Percentiles rank a stretch among this genome's conserved stretches.
Conservation (phyloP, 2,888 invertebrate genomes). For the Ectemnius continuus region DNA sequence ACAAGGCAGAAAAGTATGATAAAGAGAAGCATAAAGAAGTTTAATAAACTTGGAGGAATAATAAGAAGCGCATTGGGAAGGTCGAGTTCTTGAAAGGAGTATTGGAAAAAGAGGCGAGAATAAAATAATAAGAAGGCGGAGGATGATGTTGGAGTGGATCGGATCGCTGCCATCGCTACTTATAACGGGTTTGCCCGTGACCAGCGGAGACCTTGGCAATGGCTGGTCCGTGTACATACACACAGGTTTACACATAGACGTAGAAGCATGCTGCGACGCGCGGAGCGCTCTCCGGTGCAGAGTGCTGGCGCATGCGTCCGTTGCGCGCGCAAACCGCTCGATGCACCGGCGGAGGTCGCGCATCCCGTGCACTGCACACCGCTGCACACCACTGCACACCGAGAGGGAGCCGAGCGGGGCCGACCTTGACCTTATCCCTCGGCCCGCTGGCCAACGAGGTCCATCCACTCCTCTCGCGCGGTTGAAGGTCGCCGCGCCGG, state of each 20-base stretch:
- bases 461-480: slow-evolving; percentile 60
- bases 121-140: no score
- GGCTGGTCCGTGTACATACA: slow-evolving; percentile 57
- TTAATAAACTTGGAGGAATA: no score
- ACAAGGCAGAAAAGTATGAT: no score
- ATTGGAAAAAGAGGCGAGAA: no score
- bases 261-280: slow-evolving; percentile 40
- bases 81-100: no score
- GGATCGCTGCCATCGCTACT: slow-evolving; percentile 46
- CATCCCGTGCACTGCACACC: slow-evolving; percentile 47
- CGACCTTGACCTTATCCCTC: slow-evolving; percentile 71
- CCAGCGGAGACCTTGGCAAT: slow-evolving; percentile 73
- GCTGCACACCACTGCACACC: no score
- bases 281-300: slow-evolving; percentile 63
- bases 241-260: background rate
- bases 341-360: slow-evolving; percentile 61
- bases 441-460: slow-evolving; percentile 61
- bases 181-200: slow-evolving; percentile 70
- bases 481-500: slow-evolving; percentile 56
- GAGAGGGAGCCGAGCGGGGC: background rate
- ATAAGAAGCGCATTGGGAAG: no score
- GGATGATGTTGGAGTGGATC: background rate
- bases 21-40: no score
- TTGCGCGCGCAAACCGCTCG: slow-evolving; percentile 66
- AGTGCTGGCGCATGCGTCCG: slow-evolving; percentile 60